phyloP scores from a whole-genome alignment of 2,113 vertebrate genomes.

The Chauna torquata region DNA sequence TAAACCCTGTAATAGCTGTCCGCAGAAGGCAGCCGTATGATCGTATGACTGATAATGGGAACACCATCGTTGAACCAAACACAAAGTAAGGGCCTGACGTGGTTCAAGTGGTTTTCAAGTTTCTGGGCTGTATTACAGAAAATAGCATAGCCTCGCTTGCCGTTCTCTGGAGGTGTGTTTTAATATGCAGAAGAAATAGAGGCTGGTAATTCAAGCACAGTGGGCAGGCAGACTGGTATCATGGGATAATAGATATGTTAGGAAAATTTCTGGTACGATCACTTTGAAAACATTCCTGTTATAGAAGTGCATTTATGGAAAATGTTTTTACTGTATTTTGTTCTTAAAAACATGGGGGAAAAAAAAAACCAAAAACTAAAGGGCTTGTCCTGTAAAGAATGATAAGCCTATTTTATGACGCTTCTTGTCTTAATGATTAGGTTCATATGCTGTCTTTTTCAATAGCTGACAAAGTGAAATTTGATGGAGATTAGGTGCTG shows the following conservation, averaged over 20 bases:
- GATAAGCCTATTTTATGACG: rapidly evolving
- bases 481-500: not conserved
- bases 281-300: not conserved
- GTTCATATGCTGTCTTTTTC: too few relatives aligned
- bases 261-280: not conserved
- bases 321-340: not conserved
- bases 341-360: not conserved
- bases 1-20: rapidly evolving
- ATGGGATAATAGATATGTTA: not conserved
- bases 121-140: not conserved
- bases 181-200: not conserved
- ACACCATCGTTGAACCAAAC: not conserved
- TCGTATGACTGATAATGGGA: rapidly evolving
- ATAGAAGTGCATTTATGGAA: not conserved
- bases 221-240: rapidly evolving
- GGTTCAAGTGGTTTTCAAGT: not conserved
- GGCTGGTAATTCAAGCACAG: not conserved
- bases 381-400: not conserved
- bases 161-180: not conserved
- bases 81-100: not conserved
- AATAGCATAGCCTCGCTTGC: not conserved
- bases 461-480: not conserved
- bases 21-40: not conserved
- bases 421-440: not conserved
- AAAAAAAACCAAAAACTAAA: not conserved